Evolutionary conservation across 2,888 invertebrate genomes (phyloP).

Genomic region (Micoletzkya japonica): DNA sequence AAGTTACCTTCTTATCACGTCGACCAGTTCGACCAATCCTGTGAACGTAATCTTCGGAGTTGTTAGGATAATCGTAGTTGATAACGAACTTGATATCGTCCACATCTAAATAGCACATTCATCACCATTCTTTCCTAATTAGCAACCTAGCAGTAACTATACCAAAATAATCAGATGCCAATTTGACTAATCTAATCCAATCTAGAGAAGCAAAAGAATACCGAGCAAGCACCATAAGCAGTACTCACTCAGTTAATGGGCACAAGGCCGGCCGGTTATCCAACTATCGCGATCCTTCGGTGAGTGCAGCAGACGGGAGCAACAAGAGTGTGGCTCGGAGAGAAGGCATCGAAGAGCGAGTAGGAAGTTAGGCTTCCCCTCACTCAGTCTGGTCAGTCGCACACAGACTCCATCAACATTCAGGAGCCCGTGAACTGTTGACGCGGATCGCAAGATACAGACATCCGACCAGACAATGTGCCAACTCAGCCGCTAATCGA

Average conservation of each 20-base stretch:
- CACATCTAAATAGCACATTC: conserved; percentile 84
- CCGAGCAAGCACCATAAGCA: conserved; percentile 25
- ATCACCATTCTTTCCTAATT: neutral
- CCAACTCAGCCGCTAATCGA: neutral
- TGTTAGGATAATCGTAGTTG: conserved; percentile 95
- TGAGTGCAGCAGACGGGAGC: conserved; percentile 19
- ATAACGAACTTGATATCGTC: conserved; percentile 97
- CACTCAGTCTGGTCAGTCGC: conserved; percentile 22
- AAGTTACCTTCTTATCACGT: conserved; percentile 78
- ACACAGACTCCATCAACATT: conserved; percentile 9
- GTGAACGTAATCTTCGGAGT: conserved; percentile 96
- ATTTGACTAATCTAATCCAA: too few species aligned
- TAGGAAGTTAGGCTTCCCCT: conserved; percentile 6
- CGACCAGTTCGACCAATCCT: conserved; percentile 93
- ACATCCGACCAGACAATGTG: neutral
- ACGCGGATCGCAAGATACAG: neutral
- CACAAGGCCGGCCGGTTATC: conserved; percentile 18
- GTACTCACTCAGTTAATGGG: conserved; percentile 20
- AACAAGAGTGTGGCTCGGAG: conserved; percentile 21
- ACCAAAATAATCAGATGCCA: too few species aligned
- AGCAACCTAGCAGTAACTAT: neutral
- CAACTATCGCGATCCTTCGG: conserved; percentile 7
- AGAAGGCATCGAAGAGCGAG: neutral
- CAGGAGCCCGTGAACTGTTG: conserved; percentile 13
- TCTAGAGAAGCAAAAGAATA: too few species aligned